Evolutionary conservation across 1,140 invertebrate genomes (phyloP), one percentile per base, ranked within the genome.

Genomic region (Neotoxoptera formosana): DNA sequence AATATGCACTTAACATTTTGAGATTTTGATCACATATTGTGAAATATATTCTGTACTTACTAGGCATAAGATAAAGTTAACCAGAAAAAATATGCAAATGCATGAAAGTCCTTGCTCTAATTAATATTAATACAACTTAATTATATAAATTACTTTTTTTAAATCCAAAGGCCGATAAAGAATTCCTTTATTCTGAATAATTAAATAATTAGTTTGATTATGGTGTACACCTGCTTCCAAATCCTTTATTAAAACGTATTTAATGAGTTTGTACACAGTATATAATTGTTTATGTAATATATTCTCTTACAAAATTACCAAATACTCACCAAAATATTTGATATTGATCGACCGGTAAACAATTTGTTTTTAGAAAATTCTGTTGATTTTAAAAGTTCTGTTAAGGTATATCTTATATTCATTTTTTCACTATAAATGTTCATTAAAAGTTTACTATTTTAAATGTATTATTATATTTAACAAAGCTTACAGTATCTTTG

Each of bases 301-400:
- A 56, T 25, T 20, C 17, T 51, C n/a, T 47, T 11, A 23, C 3
- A 34, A 3, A 21, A 81, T 81, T 8, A 90, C n/a, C 17, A 1
- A 91, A 84, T 93, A 93, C 81, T 86, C 30, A 93, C 91, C 53
- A 93, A 56, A 84, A 34, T 86, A 56, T 93, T 93, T 47, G 91
- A 51, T n/a, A 86, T 2, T 86, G 81, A 93, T n/a, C 91, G 45
- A 83, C 25, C 30, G 23, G 48, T 86, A 23, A 36, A 86, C 7
- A 93, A 20, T 56, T 86, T 93, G 11, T 93, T 93, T 60, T 93
- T 93, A 84, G 14, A 56, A 53, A 41, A 93, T 41, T 93, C 91
- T 93, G 86, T 30, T 17, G 91, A 93, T 86, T 93, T 93, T 7
- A 93, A 86, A 84, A 93, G 48, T 86, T 93, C 91, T 30, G 34